A percentile compares a stretch with the other conserved stretches of the same genome.
Evolutionary conservation across 2,888 invertebrate genomes (phyloP).

Genomic region (Dynastes grantii): DNA sequence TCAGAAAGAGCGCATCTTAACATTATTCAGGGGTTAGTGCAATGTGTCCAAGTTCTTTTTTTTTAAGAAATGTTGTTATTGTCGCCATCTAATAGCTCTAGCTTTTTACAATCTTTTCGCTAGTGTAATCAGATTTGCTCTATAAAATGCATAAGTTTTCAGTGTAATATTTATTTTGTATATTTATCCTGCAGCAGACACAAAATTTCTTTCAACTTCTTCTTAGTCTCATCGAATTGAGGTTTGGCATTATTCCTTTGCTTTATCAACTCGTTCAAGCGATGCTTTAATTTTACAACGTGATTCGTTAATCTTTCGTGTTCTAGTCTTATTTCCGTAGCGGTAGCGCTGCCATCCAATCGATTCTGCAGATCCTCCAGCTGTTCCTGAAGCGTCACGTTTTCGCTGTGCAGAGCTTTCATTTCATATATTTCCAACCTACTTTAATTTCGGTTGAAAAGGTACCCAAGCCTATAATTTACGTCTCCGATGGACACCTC

Average conservation of each 20-base stretch:
- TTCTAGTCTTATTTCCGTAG: constrained; percentile 8
- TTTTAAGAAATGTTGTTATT: too few relatives aligned
- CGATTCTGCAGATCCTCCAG: constrained; percentile 15
- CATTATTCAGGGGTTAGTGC: too few relatives aligned
- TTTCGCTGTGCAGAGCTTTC: constrained; percentile 32
- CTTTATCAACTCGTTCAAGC: constrained; percentile 31
- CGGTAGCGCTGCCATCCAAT: neutral
- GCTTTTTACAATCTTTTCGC: too few relatives aligned
- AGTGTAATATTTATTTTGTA: too few relatives aligned
- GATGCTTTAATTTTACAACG: constrained; percentile 30
- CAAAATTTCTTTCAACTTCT: constrained; percentile 17
- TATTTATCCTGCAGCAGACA: neutral
- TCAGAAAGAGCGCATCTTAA: too few relatives aligned
- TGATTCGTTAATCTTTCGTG: constrained; percentile 23
- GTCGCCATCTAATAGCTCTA: too few relatives aligned
- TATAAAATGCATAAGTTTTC: too few relatives aligned
- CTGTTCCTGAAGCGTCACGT: constrained; percentile 18
- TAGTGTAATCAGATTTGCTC: too few relatives aligned
- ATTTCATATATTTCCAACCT: neutral
- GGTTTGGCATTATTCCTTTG: constrained; percentile 32
- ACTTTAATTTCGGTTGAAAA: too few relatives aligned
- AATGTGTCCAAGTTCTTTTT: too few relatives aligned
- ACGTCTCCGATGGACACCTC: too few relatives aligned
- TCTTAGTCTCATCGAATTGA: constrained; percentile 29
- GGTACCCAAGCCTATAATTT: too few relatives aligned